These are phyloP conservation scores for Sogatella furcifera DNA, from an alignment of 1,140 invertebrate genomes.

Conservation along the genomic window DNA sequence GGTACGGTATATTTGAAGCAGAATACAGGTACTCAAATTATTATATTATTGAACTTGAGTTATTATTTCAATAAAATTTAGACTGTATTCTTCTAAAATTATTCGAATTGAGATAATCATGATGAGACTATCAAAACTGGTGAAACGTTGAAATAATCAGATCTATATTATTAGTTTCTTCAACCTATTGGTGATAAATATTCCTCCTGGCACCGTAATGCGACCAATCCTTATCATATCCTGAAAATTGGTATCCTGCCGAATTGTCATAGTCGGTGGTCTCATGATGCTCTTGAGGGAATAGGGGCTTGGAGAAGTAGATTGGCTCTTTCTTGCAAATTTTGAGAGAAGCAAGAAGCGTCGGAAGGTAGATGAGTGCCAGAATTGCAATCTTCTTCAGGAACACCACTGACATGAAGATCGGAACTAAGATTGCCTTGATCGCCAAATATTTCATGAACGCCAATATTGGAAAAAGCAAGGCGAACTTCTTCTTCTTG, in stretches of 20 bases:
- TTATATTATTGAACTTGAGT: no score
- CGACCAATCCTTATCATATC: not conserved
- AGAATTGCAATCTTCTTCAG: not conserved
- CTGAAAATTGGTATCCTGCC: not conserved
- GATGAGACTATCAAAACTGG: no score
- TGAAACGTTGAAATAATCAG: no score
- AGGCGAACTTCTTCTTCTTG: not conserved
- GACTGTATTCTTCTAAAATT: no score
- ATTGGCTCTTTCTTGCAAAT: not conserved
- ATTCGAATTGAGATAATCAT: no score
- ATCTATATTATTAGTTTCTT: no score
- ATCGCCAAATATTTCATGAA: not conserved
- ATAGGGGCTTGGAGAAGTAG: not conserved
- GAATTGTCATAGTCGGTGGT: not conserved
- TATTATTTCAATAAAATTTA: no score
- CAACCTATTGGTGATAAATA: no score
- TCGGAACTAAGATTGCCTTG: not conserved
- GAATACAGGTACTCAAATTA: no score
- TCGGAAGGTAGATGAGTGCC: not conserved
- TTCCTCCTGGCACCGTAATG: not conserved
- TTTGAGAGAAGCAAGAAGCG: not conserved
- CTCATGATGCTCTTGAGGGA: not conserved
- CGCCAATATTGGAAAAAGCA: not conserved
- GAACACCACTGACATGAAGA: not conserved
- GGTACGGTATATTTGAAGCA: no score